Conservation (phyloP, 2,888 invertebrate species). For the Parasteatoda lunata region DNA sequence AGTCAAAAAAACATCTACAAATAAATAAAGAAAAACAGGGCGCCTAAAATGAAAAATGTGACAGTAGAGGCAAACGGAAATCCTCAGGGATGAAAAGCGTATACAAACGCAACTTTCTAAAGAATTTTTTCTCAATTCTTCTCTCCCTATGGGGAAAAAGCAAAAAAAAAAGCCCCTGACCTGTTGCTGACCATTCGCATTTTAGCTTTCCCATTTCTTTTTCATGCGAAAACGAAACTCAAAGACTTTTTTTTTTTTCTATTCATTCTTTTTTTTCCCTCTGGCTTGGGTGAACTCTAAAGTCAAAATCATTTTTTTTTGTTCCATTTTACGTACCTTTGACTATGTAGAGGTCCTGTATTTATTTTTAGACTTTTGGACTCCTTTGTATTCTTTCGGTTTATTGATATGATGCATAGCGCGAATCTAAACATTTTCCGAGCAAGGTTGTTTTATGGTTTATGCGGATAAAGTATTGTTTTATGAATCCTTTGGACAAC, state of each 20-base stretch:
- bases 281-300: conserved; percentile 5
- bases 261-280: neutral
- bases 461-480: no score
- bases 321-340: no score
- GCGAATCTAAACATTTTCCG: no score
- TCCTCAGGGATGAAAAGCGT: neutral
- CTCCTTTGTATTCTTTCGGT: no score
- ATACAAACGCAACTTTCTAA: conserved; percentile 5
- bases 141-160: neutral
- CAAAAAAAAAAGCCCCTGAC: conserved; percentile 1
- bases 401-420: no score
- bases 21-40: neutral
- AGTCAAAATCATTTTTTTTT: neutral
- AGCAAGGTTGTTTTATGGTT: no score
- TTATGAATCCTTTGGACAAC: no score
- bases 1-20: neutral
- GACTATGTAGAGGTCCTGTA: no score
- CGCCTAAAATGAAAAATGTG: neutral
- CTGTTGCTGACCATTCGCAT: conserved; percentile 2
- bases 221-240: neutral
- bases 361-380: no score
- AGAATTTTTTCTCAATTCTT: conserved; percentile 1
- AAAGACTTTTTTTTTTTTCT: neutral
- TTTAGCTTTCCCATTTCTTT: neutral
- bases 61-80: neutral